These are phyloP conservation scores for Acleris laterana DNA, from an alignment of 2,888 invertebrate species.

Conservation along the genomic window DNA sequence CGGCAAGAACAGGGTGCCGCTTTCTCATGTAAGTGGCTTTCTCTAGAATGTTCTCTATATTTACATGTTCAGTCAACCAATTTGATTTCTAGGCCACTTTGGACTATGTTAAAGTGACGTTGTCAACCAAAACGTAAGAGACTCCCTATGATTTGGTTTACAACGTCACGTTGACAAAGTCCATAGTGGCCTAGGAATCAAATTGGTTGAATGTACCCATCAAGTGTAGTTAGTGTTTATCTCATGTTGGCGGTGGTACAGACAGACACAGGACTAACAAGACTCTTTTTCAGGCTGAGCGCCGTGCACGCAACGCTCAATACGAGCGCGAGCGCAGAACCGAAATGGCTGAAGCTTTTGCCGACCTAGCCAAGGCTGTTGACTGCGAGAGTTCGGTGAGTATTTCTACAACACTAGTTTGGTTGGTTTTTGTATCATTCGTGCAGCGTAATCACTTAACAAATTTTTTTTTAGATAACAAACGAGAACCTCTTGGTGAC, in stretches of 20 bases:
- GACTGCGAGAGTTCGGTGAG: constrained; percentile 1
- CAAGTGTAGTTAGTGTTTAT: not conserved
- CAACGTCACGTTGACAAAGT: no score
- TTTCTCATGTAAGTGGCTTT: not conserved
- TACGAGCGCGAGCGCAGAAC: constrained; percentile 37
- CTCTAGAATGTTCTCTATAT: no score
- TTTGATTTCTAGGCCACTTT: no score
- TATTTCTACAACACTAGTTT: not conserved
- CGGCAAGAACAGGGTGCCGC: not conserved
- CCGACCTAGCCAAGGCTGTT: constrained; percentile 19
- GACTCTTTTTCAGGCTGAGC: constrained; percentile 31
- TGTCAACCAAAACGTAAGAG: no score
- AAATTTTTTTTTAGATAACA: not conserved
- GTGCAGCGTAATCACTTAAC: not conserved
- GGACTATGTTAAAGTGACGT: no score
- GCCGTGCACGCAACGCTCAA: constrained; percentile 36
- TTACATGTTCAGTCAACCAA: no score
- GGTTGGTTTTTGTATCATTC: no score
- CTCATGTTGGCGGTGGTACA: not conserved
- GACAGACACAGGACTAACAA: no score
- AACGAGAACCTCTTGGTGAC: not conserved
- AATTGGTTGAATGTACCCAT: no score
- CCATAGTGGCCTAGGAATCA: no score
- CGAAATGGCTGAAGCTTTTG: constrained; percentile 23
- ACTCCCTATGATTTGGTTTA: no score